Percentiles rank a stretch among this genome's conserved stretches.
phyloP scores from a whole-genome alignment of 2,797 vertebrate genomes.

The Rachycentron canadum region DNA sequence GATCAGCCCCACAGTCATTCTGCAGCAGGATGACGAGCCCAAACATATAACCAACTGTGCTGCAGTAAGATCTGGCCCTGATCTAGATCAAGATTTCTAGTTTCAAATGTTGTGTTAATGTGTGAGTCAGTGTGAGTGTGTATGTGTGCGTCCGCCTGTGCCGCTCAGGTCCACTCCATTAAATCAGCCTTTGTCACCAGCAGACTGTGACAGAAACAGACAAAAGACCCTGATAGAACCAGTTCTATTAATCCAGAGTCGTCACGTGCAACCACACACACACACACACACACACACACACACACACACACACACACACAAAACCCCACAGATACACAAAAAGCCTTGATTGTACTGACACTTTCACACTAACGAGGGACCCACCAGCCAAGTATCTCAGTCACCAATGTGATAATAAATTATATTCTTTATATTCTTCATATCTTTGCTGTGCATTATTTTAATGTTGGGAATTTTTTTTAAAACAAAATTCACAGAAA shows the following conservation, averaged over 20 bases:
- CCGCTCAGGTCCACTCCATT: conserved; percentile 66
- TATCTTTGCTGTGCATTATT: neutral
- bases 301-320: conserved; percentile 1
- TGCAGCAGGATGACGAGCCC: neutral
- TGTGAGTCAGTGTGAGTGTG: conserved; percentile 4
- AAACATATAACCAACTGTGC: too few relatives aligned
- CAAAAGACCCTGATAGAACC: conserved; percentile 48
- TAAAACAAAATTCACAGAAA: too few relatives aligned
- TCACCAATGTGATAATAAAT: neutral
- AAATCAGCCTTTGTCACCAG: conserved; percentile 59
- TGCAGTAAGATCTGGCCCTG: too few relatives aligned
- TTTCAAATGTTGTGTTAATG: conserved; percentile 3
- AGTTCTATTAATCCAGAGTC: conserved; percentile 13
- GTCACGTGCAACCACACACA: neutral
- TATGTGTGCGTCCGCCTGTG: conserved; percentile 37
- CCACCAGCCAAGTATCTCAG: conserved; percentile 10
- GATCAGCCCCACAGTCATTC: neutral
- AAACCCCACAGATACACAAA: neutral
- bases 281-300: neutral
- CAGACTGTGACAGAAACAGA: conserved; percentile 38
- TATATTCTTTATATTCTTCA: neutral
- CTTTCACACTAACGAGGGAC: conserved; percentile 11
- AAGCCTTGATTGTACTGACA: conserved; percentile 11
- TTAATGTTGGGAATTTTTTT: neutral
- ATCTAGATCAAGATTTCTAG: too few relatives aligned